Evolutionary conservation across 1,140 invertebrate species (phyloP).

Genomic region (Pachyrhynchus sulphureomaculatus): DNA sequence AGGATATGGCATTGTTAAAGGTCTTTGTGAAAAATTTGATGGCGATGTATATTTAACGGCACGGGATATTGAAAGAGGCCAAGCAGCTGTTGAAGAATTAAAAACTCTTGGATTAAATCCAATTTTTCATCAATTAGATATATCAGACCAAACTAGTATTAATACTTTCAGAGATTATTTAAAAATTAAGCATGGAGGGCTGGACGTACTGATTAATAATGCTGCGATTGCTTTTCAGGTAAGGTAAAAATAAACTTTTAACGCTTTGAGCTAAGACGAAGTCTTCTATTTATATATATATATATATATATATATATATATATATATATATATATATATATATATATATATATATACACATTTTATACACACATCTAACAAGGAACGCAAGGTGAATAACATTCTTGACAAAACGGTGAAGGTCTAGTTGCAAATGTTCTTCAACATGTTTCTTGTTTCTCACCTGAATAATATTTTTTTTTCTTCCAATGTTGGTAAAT

Average conservation of each 20-base stretch:
- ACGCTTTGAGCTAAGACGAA: too few relatives aligned
- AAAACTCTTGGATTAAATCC: constrained; percentile 57
- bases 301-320: too few relatives aligned
- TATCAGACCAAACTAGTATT: constrained; percentile 59
- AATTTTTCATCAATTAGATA: constrained; percentile 65
- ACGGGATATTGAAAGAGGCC: constrained; percentile 57
- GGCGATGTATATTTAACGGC: constrained; percentile 62
- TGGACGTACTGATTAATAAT: constrained; percentile 84
- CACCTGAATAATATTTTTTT: too few relatives aligned
- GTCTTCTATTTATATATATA: too few relatives aligned
- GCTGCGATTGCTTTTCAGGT: constrained; percentile 53
- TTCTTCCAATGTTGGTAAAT: neutral
- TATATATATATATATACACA: too few relatives aligned
- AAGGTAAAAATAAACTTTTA: too few relatives aligned
- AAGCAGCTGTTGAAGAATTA: constrained; percentile 57
- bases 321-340: too few relatives aligned
- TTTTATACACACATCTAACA: too few relatives aligned
- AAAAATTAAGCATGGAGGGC: constrained; percentile 64
- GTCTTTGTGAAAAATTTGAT: constrained; percentile 60
- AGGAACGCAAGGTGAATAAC: too few relatives aligned
- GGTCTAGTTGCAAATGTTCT: too few relatives aligned
- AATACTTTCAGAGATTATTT: constrained; percentile 58
- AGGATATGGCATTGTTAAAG: constrained; percentile 68
- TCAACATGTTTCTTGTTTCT: too few relatives aligned
- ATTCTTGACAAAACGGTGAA: too few relatives aligned